phyloP scores from a whole-genome alignment of 2,113 vertebrate species.

The Corythornis cristatus region DNA sequence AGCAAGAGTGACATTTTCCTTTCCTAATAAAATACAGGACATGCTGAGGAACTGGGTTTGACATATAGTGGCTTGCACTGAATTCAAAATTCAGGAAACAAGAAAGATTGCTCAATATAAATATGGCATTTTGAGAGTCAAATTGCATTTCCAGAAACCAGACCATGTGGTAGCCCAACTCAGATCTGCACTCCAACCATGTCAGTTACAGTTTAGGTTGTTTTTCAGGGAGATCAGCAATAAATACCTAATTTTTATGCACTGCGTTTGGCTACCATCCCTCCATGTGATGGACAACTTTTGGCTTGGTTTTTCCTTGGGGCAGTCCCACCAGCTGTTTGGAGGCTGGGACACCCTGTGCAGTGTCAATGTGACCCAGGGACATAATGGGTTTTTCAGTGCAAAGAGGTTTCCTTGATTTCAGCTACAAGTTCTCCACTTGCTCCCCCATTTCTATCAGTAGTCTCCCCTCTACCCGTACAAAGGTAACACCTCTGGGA shows the following conservation, averaged over 20 bases:
- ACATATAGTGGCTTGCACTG: not conserved
- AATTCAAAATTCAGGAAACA: not conserved
- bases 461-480: not conserved
- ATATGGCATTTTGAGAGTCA: not conserved
- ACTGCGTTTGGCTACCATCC: not conserved
- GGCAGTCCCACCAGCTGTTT: not conserved
- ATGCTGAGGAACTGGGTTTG: not conserved
- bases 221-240: not conserved
- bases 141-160: not conserved
- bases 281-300: fast-evolving
- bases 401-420: not conserved
- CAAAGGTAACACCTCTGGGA: not conserved
- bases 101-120: not conserved
- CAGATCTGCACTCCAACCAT: not conserved
- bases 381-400: not conserved
- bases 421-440: not conserved
- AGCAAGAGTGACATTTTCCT: slow-evolving; percentile 20
- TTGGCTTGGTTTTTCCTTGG: not conserved
- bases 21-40: not conserved
- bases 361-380: fast-evolving
- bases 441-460: not conserved
- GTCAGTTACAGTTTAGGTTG: not conserved
- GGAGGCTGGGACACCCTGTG: not conserved
- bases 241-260: not conserved
- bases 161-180: not conserved